A percentile compares a stretch with the other conserved stretches of the same genome.
Conservation (phyloP, 1,140 invertebrate species). For the Helicoverpa armigera region DNA sequence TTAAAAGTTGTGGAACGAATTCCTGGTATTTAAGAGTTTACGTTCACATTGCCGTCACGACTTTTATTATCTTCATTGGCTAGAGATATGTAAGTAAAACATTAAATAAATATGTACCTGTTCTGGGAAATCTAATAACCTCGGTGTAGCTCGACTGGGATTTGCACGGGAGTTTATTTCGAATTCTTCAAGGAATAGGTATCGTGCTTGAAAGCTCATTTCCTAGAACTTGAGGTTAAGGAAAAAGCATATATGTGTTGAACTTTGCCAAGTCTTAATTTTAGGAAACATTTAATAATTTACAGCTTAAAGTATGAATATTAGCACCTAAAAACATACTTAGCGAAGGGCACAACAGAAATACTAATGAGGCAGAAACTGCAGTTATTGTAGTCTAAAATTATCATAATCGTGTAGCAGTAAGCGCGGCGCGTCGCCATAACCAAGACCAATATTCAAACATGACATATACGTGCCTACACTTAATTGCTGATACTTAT, state of each 20-base stretch:
- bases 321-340: conserved; percentile 21
- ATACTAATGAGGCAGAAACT: conserved; percentile 35
- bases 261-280: too few relatives aligned
- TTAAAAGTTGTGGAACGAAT: not conserved
- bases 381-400: conserved; percentile 27
- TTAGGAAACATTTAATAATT: too few relatives aligned
- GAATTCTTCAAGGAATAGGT: not conserved
- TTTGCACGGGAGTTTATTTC: not conserved
- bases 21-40: not conserved
- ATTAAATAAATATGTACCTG: conserved; percentile 12
- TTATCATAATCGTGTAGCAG: conserved; percentile 44
- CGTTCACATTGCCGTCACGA: conserved; percentile 9
- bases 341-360: conserved; percentile 20
- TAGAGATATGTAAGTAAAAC: conserved; percentile 14
- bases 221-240: too few relatives aligned
- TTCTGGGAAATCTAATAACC: conserved; percentile 26
- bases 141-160: not conserved
- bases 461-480: conserved; percentile 40
- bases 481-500: conserved; percentile 47
- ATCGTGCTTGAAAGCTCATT: too few relatives aligned
- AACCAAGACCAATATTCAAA: conserved; percentile 40
- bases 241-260: too few relatives aligned
- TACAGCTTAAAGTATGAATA: too few relatives aligned
- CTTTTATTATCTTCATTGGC: conserved; percentile 8
- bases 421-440: conserved; percentile 20